Evolutionary conservation across 1,140 invertebrate species (phyloP), one percentile per base, ranked within the genome.

Genomic region (Drosophila athabasca): DNA sequence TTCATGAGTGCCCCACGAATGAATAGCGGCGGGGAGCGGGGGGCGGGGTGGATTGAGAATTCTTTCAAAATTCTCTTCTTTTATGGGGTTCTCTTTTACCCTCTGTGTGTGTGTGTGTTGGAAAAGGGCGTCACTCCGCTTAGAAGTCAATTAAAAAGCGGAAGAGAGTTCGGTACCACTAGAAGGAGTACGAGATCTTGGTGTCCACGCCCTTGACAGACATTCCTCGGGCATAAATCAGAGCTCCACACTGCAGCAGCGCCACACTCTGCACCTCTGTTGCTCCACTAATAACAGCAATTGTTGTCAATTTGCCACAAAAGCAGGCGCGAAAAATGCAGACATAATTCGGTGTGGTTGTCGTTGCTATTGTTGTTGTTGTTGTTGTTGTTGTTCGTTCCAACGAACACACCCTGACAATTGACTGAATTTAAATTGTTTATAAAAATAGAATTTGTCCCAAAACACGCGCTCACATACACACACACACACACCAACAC

Each of bases 381-480:
- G 24, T 4, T 24, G 24, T 24, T 24, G 24, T 24, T 24, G 11
- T 11, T 35, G 31, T 35, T 35, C 31, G 31, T 11, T 13, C 35
- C 11, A 39, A 13, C 66, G 69, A 87, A 87, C 83, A 88, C 83
- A 87, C 83, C 83, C 85, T 79, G 83, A 66, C 84, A 87, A 87
- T 87, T 88, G 83, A 57, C 67, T 89, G 83, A 88, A 87, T 87
- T 87, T 75, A 87, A 87, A 87, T 88, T 88, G 79, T 79, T 88
- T 87, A 87, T 88, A 88, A 83, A 88, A 88, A 88, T 88, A 88
- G 83, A 88, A 89, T 88, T 58, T 88, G 84, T 88, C 79, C 83
- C 83, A 83, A 88, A 88, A 87, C 83, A 88, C 84, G 83, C 83
- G 83, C 69, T 50, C 45, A 54, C 53, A 50, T 24, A 35, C 73